Percentiles rank a stretch among this genome's conserved stretches.
These are phyloP conservation scores for Semaprochilodus insignis DNA, from an alignment of 2,797 vertebrate species.

Conservation along the genomic window DNA sequence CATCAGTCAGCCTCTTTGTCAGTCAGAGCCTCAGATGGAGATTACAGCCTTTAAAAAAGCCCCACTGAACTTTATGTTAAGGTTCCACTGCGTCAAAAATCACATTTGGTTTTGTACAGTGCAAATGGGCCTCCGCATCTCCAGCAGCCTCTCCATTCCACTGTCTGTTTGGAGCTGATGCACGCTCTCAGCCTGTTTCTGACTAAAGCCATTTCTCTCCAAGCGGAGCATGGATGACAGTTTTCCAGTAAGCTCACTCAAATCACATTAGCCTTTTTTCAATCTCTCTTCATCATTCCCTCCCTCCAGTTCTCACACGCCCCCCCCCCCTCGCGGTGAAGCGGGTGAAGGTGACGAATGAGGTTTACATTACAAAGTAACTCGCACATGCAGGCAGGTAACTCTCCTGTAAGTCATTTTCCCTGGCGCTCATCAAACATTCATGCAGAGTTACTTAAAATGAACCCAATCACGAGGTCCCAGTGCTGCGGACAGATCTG, in stretches of 20 bases:
- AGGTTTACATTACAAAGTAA: conserved; percentile 48
- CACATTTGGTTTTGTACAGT: too few species aligned
- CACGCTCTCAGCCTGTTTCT: conserved; percentile 15
- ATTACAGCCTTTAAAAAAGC: too few species aligned
- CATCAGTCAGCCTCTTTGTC: too few species aligned
- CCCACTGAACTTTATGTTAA: too few species aligned
- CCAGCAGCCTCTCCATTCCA: conserved; percentile 51
- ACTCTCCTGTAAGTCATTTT: conserved; percentile 42
- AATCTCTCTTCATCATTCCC: background rate
- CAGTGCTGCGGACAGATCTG: background rate
- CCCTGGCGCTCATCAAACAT: conserved; percentile 41
- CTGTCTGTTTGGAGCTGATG: conserved; percentile 37
- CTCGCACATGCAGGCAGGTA: conserved; percentile 20
- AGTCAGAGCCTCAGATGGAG: too few species aligned
- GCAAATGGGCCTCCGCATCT: background rate
- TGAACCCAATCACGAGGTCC: conserved; percentile 21
- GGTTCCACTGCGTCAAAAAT: too few species aligned
- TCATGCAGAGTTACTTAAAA: conserved; percentile 50
- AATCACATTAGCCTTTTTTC: conserved; percentile 19
- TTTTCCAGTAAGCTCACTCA: conserved; percentile 7
- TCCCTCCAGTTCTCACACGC: background rate
- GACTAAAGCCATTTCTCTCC: conserved; percentile 43
- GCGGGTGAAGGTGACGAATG: conserved; percentile 27
- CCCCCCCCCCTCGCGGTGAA: background rate
- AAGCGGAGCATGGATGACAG: conserved; percentile 24